Conservation (phyloP, 2,113 vertebrate species). For the Hyaena hyaena region DNA sequence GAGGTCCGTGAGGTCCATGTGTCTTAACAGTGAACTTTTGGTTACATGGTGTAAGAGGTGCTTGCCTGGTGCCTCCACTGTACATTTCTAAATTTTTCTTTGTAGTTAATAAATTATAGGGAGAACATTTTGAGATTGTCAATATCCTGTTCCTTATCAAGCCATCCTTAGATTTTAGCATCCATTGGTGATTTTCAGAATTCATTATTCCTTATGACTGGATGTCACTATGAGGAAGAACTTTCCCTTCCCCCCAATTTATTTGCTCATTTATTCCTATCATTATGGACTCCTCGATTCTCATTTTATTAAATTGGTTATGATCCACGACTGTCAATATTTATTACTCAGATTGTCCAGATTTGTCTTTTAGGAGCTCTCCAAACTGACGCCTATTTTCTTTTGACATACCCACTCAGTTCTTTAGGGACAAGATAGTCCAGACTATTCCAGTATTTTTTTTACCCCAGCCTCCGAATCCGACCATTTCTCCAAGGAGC, state of each 20-base stretch:
- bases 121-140: not conserved
- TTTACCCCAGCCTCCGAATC: not conserved
- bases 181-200: not conserved
- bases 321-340: not conserved
- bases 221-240: not conserved
- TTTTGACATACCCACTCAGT: not conserved
- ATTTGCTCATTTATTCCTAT: not conserved
- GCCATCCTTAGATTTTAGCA: not conserved
- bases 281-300: not conserved
- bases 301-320: not conserved
- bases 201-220: not conserved
- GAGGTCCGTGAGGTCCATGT: rapidly evolving
- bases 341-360: not conserved
- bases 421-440: not conserved
- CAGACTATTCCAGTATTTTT: not conserved
- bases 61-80: not conserved
- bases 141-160: not conserved
- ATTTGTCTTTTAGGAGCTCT: not conserved
- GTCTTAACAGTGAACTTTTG: not conserved
- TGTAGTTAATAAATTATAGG: not conserved
- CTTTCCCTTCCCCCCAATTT: not conserved
- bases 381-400: not conserved
- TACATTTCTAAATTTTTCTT: not conserved
- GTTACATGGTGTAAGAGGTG: not conserved
- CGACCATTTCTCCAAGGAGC: not conserved